Evolutionary conservation across 2,797 vertebrate species (phyloP).

Genomic region (Arrhamphus sclerolepis): DNA sequence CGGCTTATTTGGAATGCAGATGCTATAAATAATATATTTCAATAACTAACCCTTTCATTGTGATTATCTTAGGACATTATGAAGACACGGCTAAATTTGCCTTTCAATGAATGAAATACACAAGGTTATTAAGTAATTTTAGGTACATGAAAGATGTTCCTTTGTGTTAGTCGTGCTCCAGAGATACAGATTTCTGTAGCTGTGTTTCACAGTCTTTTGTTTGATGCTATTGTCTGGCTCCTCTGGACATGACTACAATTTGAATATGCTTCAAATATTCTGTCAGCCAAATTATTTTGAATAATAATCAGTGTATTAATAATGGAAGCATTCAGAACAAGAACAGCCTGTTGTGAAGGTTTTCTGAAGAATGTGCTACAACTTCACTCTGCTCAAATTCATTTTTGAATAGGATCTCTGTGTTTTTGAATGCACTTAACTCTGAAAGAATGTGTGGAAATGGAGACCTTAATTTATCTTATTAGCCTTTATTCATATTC

Average conservation of each 20-base stretch:
- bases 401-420: constrained; percentile 7
- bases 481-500: constrained; percentile 32
- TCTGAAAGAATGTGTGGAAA: constrained; percentile 31
- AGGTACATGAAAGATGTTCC: constrained; percentile 32
- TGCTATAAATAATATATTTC: constrained; percentile 60
- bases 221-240: constrained; percentile 44
- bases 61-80: constrained; percentile 49
- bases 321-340: constrained; percentile 24
- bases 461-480: constrained; percentile 34
- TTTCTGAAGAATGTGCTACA: constrained; percentile 8
- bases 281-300: constrained; percentile 38
- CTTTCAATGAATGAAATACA: constrained; percentile 52
- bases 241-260: constrained; percentile 53
- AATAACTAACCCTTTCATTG: constrained; percentile 59
- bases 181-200: constrained; percentile 34
- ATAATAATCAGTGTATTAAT: constrained; percentile 37
- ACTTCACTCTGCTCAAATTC: constrained; percentile 7
- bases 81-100: constrained; percentile 40
- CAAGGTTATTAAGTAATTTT: constrained; percentile 53
- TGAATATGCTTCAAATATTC: constrained; percentile 48
- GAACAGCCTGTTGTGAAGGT: constrained; percentile 13
- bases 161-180: constrained; percentile 39
- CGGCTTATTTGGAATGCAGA: constrained; percentile 31
- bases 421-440: constrained; percentile 29
- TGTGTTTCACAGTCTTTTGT: constrained; percentile 51